These are phyloP conservation scores for Gonatopus flavifemur DNA, from an alignment of 1,140 invertebrate genomes.

Conservation along the genomic window DNA sequence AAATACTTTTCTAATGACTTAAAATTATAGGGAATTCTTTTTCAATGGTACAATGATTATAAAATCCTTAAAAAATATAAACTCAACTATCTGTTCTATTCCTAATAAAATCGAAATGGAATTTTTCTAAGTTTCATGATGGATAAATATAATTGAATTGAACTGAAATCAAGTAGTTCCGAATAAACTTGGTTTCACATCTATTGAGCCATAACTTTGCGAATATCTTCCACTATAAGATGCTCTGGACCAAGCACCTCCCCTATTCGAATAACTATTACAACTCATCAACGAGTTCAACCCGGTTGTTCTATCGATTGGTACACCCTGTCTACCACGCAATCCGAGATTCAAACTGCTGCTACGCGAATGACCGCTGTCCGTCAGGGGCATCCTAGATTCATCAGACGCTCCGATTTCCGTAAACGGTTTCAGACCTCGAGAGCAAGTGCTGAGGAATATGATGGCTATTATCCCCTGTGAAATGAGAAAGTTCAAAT, in stretches of 20 bases:
- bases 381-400: slow-evolving; percentile 38
- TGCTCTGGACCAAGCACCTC: slow-evolving; percentile 63
- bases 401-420: slow-evolving; percentile 42
- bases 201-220: slow-evolving; percentile 64
- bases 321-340: slow-evolving; percentile 26
- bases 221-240: slow-evolving; percentile 55
- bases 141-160: no score
- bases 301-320: slow-evolving; percentile 60
- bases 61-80: no score
- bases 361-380: slow-evolving; percentile 31
- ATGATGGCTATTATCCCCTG: slow-evolving; percentile 50
- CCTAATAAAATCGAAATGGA: no score
- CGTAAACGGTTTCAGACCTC: slow-evolving; percentile 48
- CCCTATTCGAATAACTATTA: slow-evolving; percentile 74
- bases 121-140: no score
- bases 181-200: slow-evolving; percentile 48
- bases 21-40: no score
- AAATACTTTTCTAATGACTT: no score
- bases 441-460: slow-evolving; percentile 48
- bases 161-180: slow-evolving; percentile 45
- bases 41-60: no score
- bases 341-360: slow-evolving; percentile 9
- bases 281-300: slow-evolving; percentile 74
- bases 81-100: no score
- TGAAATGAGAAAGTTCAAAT: no score